A percentile compares a stretch with the other conserved stretches of the same genome.
Evolutionary conservation across 2,797 vertebrate species (phyloP).

Genomic region (Nyctalus aviator): DNA sequence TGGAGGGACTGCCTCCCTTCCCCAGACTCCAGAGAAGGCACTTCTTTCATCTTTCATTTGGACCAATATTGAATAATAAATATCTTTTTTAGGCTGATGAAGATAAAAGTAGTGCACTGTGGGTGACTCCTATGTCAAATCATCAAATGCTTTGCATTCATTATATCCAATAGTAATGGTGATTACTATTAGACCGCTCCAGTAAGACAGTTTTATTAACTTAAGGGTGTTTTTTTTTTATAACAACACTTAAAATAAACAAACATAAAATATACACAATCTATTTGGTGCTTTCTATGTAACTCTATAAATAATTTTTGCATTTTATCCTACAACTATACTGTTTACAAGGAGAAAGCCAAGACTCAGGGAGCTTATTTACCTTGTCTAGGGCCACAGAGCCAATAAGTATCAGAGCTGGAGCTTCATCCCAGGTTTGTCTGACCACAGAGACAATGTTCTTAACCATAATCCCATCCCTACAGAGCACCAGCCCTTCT

Average conservation of each 20-base stretch:
- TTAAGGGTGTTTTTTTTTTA: slow-evolving; percentile 13
- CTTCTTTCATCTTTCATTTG: not conserved
- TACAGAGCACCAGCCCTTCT: not conserved
- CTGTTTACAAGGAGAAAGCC: slow-evolving; percentile 16
- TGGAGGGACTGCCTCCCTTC: not conserved
- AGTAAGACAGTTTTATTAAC: not conserved
- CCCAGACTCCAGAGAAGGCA: not conserved
- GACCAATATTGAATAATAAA: not conserved
- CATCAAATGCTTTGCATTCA: not conserved
- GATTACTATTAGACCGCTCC: not conserved
- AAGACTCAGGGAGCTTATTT: not conserved
- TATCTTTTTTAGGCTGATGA: slow-evolving; percentile 30
- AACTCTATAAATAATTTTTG: not conserved
- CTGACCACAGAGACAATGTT: not conserved
- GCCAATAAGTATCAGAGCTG: not conserved
- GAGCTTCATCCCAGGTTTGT: not conserved
- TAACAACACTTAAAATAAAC: slow-evolving; percentile 31
- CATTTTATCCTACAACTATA: not conserved
- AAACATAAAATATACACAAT: not conserved
- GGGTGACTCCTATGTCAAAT: not conserved
- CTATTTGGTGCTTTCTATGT: not conserved
- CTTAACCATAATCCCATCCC: not conserved
- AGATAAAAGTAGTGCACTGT: slow-evolving; percentile 17
- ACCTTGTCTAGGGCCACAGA: not conserved
- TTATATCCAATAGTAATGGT: not conserved